phyloP scores from a whole-genome alignment of 2,113 vertebrate genomes.

The Caracal caracal region DNA sequence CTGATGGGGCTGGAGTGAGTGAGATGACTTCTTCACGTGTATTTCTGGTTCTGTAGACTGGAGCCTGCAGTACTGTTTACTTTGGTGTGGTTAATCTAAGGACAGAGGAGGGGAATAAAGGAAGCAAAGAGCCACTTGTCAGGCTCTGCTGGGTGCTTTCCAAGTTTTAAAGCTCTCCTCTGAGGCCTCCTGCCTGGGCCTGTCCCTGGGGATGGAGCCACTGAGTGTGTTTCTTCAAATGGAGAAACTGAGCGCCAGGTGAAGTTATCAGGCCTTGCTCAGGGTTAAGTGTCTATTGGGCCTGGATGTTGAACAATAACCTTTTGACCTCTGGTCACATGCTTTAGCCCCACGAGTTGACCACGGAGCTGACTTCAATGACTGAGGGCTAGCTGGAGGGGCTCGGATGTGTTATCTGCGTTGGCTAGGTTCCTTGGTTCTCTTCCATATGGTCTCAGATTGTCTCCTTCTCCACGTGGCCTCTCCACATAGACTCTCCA shows the following conservation, averaged over 20 bases:
- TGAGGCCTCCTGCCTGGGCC: background rate
- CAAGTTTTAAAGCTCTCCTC: background rate
- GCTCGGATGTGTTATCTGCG: background rate
- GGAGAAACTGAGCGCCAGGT: background rate
- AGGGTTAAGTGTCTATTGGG: background rate
- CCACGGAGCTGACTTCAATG: background rate
- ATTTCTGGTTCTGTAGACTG: conserved; percentile 8
- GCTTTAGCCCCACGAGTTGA: background rate
- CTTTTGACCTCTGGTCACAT: background rate
- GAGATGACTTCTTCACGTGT: background rate
- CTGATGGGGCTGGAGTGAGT: background rate
- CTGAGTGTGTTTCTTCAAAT: background rate
- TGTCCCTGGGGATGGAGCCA: background rate
- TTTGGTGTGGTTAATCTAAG: conserved; percentile 46
- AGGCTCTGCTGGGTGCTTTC: background rate
- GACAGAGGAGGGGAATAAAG: background rate
- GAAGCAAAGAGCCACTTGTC: conserved; percentile 22
- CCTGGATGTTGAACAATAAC: background rate
- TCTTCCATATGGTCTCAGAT: background rate
- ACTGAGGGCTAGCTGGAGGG: background rate
- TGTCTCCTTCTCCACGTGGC: background rate
- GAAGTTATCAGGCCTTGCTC: background rate
- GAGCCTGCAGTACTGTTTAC: background rate
- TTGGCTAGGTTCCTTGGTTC: background rate
- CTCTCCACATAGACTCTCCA: background rate